A percentile compares a stretch with the other conserved stretches of the same genome.
Conservation (phyloP, 2,888 invertebrate species). For the Trachelus iudaicus region DNA sequence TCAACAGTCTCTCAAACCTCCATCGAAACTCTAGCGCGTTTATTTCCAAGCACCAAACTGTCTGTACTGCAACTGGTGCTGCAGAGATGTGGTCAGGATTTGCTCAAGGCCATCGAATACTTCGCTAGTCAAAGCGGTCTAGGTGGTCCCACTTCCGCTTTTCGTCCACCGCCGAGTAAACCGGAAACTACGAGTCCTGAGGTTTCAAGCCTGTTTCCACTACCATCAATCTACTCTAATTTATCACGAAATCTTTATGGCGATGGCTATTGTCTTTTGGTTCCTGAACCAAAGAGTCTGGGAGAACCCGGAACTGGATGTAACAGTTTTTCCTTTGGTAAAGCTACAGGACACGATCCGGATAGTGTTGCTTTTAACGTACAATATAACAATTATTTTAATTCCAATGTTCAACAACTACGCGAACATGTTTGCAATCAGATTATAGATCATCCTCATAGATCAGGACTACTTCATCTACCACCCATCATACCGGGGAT, state of each 20-base stretch:
- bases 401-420: slow-evolving; percentile 46
- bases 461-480: slow-evolving; percentile 40
- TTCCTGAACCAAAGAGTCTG: slow-evolving; percentile 49
- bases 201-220: slow-evolving; percentile 27
- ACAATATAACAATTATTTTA: slow-evolving; percentile 51
- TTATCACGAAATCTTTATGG: slow-evolving; percentile 48
- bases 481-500: slow-evolving; percentile 56
- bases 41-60: slow-evolving; percentile 91
- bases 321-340: slow-evolving; percentile 10
- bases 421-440: slow-evolving; percentile 47
- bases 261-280: slow-evolving; percentile 51
- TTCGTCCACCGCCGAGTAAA: slow-evolving; percentile 29
- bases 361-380: slow-evolving; percentile 47
- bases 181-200: slow-evolving; percentile 11
- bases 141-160: slow-evolving; percentile 31
- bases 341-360: slow-evolving; percentile 31
- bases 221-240: slow-evolving; percentile 49
- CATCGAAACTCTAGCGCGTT: slow-evolving; percentile 84
- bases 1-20: slow-evolving; percentile 76
- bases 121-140: slow-evolving; percentile 66
- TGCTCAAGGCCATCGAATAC: slow-evolving; percentile 90
- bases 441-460: slow-evolving; percentile 31
- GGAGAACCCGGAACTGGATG: slow-evolving; percentile 19
- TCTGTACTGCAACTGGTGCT: slow-evolving; percentile 91
- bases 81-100: slow-evolving; percentile 90